phyloP scores from a whole-genome alignment of 2,113 vertebrate species.

The Scopus umbretta region DNA sequence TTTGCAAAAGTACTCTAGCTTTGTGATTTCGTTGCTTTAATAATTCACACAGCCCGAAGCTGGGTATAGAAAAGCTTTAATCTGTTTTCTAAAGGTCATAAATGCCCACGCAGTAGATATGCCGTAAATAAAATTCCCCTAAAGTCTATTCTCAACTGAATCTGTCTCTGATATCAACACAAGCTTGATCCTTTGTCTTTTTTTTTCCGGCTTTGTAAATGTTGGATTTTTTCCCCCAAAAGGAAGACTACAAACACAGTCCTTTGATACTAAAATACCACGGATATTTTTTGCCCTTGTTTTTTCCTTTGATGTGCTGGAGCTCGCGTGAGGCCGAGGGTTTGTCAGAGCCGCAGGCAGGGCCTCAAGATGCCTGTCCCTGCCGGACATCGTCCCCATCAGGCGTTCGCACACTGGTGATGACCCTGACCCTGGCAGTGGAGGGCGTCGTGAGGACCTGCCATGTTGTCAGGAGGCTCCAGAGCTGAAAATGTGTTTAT shows the following conservation, averaged over 20 bases:
- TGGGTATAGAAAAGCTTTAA: background rate
- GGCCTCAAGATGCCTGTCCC: background rate
- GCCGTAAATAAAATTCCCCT: background rate
- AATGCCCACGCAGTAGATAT: background rate
- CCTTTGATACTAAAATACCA: background rate
- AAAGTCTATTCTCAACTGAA: background rate
- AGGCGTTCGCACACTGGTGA: fast-evolving
- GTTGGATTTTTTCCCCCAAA: background rate
- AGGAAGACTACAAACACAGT: background rate
- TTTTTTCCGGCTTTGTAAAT: background rate
- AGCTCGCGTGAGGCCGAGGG: background rate
- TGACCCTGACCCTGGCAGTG: fast-evolving
- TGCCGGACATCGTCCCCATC: background rate
- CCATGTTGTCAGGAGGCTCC: fast-evolving
- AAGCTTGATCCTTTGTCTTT: background rate
- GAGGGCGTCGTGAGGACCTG: background rate
- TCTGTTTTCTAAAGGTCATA: constrained; percentile 34
- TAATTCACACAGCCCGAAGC: background rate
- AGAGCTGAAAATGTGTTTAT: background rate
- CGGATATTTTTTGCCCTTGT: background rate
- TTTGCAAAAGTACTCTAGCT: background rate
- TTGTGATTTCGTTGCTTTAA: background rate
- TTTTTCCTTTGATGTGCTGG: background rate
- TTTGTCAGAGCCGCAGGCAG: background rate
- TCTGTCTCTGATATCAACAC: background rate